These are phyloP conservation scores for Papilio xuthus DNA, from an alignment of 1,140 invertebrate genomes.

Conservation along the genomic window DNA sequence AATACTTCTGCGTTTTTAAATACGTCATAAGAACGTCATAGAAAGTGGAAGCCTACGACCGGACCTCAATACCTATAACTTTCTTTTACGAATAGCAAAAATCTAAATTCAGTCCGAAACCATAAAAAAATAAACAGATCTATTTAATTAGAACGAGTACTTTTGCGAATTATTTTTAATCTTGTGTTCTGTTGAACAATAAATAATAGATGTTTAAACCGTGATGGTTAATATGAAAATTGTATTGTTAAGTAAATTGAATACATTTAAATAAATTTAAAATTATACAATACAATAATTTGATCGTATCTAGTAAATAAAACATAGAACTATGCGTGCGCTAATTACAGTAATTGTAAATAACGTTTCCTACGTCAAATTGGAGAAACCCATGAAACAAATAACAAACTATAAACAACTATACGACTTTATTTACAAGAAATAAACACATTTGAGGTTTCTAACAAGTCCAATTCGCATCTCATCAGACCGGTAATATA, in stretches of 20 bases:
- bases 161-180: no score
- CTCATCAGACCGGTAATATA: no score
- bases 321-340: neutral
- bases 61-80: no score
- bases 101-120: no score
- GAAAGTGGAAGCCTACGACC: slow-evolving; percentile 1
- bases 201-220: neutral
- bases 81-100: no score
- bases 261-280: neutral
- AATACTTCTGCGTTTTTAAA: neutral
- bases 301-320: neutral
- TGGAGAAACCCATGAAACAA: slow-evolving; percentile 9
- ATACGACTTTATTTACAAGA: neutral
- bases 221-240: neutral
- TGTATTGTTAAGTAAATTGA: neutral
- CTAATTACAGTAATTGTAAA: neutral
- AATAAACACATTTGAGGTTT: slow-evolving; percentile 18
- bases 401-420: neutral
- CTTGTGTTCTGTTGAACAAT: no score
- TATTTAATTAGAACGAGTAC: no score
- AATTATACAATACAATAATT: neutral
- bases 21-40: slow-evolving; percentile 2
- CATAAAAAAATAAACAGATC: no score
- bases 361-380: neutral
- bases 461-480: neutral